phyloP scores from a whole-genome alignment of 2,888 invertebrate species.

The Drosophila parthenogenetica region DNA sequence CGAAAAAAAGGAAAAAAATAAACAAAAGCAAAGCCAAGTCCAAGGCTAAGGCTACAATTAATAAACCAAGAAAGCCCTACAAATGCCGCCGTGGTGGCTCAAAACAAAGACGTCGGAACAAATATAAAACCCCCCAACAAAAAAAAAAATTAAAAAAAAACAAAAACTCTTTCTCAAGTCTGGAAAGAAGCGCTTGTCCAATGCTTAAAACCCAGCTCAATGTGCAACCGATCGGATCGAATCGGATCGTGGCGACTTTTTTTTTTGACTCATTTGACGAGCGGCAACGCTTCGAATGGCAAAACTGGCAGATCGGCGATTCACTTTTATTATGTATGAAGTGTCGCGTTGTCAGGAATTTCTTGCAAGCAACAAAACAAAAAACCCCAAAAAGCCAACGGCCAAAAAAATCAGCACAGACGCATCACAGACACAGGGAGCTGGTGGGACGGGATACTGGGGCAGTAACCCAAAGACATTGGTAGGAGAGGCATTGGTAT shows the following conservation, averaged over 20 bases:
- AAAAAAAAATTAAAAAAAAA: too few relatives aligned
- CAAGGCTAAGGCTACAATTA: constrained; percentile 78
- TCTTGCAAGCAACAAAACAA: constrained; percentile 45
- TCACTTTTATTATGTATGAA: constrained; percentile 80
- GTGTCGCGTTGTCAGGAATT: constrained; percentile 77
- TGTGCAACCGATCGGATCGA: constrained; percentile 41
- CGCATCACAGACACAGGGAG: constrained; percentile 49
- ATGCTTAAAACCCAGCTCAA: constrained; percentile 42
- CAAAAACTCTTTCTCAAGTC: constrained; percentile 19
- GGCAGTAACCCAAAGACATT: constrained; percentile 27
- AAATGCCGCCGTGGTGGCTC: constrained; percentile 60
- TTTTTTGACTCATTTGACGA: constrained; percentile 5
- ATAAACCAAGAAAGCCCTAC: constrained; percentile 73
- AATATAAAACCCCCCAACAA: constrained; percentile 23
- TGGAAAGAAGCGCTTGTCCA: constrained; percentile 23
- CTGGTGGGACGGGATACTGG: background rate
- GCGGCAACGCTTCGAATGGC: constrained; percentile 27
- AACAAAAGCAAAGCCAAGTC: constrained; percentile 33
- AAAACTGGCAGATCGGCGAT: constrained; percentile 34
- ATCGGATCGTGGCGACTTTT: constrained; percentile 38
- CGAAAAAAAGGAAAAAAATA: constrained; percentile 36
- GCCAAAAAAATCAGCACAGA: constrained; percentile 55
- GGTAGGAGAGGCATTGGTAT: background rate
- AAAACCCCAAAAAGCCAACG: constrained; percentile 29
- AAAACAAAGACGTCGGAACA: constrained; percentile 40